Conservation (phyloP, 2,797 vertebrate genomes). For the Acomys russatus region DNA sequence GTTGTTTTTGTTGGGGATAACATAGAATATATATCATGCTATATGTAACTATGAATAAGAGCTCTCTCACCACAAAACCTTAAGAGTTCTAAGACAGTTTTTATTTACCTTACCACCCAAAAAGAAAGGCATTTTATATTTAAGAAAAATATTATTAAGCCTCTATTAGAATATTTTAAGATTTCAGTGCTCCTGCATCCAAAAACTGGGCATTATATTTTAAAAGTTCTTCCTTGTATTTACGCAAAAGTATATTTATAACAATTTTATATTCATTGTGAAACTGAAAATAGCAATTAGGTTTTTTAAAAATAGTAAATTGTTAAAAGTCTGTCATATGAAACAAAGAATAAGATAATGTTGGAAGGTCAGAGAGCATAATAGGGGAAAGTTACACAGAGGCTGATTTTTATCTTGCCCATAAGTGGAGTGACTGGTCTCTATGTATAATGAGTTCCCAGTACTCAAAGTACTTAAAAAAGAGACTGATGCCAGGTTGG, state of each 20-base stretch:
- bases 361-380: slow-evolving; percentile 47
- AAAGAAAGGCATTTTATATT: slow-evolving; percentile 46
- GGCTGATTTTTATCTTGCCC: slow-evolving; percentile 11
- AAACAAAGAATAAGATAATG: slow-evolving; percentile 22
- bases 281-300: slow-evolving; percentile 49
- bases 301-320: slow-evolving; percentile 23
- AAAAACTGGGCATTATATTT: background rate
- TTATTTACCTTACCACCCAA: background rate
- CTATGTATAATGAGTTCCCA: background rate
- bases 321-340: slow-evolving; percentile 29
- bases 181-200: background rate
- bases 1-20: background rate
- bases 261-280: slow-evolving; percentile 31
- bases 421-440: slow-evolving; percentile 32
- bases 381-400: background rate
- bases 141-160: slow-evolving; percentile 36
- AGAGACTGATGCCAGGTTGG: background rate
- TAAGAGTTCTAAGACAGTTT: slow-evolving; percentile 35
- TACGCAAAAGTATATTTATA: slow-evolving; percentile 48
- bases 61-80: slow-evolving; percentile 31
- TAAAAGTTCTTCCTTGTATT: slow-evolving; percentile 45
- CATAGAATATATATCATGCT: background rate
- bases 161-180: slow-evolving; percentile 61
- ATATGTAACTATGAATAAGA: slow-evolving; percentile 48
- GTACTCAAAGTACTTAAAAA: background rate